phyloP scores from a whole-genome alignment of 2,888 invertebrate species.

The Cerceris ruficornis region DNA sequence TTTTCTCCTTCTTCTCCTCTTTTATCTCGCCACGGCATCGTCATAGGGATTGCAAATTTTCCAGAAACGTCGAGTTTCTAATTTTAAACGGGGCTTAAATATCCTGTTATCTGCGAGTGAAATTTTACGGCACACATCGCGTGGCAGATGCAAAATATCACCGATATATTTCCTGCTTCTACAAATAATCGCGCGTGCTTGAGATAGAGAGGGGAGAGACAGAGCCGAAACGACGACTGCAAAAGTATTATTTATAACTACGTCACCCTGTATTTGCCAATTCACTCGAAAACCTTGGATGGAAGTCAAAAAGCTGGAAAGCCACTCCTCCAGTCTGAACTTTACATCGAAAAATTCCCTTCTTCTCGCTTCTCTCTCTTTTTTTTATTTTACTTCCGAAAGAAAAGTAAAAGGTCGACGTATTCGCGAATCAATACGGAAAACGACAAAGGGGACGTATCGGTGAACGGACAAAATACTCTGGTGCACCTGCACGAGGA shows the following conservation, averaged over 20 bases:
- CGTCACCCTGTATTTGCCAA: background rate
- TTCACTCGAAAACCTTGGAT: background rate
- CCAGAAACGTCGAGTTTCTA: constrained; percentile 14
- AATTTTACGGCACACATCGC: background rate
- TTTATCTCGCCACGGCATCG: constrained; percentile 31
- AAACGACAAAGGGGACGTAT: constrained; percentile 48
- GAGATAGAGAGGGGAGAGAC: too few relatives aligned
- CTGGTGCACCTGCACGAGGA: constrained; percentile 56
- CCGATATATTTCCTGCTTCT: constrained; percentile 2
- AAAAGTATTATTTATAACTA: constrained; percentile 1
- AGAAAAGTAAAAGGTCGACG: background rate
- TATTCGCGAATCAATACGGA: constrained; percentile 38
- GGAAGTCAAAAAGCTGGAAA: background rate
- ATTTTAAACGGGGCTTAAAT: constrained; percentile 17
- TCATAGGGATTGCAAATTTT: constrained; percentile 6
- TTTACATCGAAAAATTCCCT: constrained; percentile 8
- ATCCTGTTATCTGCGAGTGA: constrained; percentile 7
- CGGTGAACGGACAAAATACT: constrained; percentile 47
- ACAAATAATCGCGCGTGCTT: background rate
- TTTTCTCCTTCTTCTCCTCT: constrained; percentile 8
- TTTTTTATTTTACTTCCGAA: background rate
- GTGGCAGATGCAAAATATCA: background rate
- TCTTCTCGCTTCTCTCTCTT: background rate
- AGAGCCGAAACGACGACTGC: background rate
- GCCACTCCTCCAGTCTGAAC: background rate